These are phyloP conservation scores for Sinopyrophorus schimmeli DNA, from an alignment of 2,888 invertebrate genomes.

Conservation along the genomic window DNA sequence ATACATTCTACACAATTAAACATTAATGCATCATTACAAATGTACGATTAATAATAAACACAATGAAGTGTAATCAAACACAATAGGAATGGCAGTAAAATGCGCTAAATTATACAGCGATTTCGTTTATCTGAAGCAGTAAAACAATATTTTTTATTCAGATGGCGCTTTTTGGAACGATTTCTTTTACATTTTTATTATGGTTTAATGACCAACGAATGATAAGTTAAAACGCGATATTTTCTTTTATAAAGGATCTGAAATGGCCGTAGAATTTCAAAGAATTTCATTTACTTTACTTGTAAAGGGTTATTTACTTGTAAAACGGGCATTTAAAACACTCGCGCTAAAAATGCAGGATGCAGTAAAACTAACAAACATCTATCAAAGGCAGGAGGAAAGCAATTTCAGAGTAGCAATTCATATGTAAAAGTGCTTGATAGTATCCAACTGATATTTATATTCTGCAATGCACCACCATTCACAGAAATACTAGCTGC, in stretches of 20 bases:
- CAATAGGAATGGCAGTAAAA: slow-evolving; percentile 9
- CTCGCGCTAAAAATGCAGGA: slow-evolving; percentile 10
- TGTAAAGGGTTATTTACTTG: too few species aligned
- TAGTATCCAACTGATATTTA: slow-evolving; percentile 34
- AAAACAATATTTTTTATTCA: too few species aligned
- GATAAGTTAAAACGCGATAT: too few species aligned
- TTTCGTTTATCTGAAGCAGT: neutral
- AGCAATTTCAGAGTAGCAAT: slow-evolving; percentile 33
- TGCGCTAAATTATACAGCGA: neutral
- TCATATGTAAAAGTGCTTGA: slow-evolving; percentile 37
- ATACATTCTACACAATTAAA: slow-evolving; percentile 45
- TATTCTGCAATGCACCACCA: slow-evolving; percentile 30
- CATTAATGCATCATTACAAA: slow-evolving; percentile 49
- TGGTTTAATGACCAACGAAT: too few species aligned
- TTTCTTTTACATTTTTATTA: too few species aligned
- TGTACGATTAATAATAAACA: slow-evolving; percentile 42
- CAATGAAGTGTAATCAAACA: slow-evolving; percentile 37
- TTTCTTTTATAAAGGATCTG: too few species aligned
- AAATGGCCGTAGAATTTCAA: too few species aligned
- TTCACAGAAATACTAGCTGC: slow-evolving; percentile 22
- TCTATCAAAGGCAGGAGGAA: slow-evolving; percentile 31
- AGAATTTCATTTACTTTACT: slow-evolving; percentile 2
- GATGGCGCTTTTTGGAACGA: too few species aligned
- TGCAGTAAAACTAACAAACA: slow-evolving; percentile 26
- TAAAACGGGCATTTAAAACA: slow-evolving; percentile 5